Evolutionary conservation across 2,797 vertebrate species (phyloP).

Genomic region (Tragelaphus oryx): DNA sequence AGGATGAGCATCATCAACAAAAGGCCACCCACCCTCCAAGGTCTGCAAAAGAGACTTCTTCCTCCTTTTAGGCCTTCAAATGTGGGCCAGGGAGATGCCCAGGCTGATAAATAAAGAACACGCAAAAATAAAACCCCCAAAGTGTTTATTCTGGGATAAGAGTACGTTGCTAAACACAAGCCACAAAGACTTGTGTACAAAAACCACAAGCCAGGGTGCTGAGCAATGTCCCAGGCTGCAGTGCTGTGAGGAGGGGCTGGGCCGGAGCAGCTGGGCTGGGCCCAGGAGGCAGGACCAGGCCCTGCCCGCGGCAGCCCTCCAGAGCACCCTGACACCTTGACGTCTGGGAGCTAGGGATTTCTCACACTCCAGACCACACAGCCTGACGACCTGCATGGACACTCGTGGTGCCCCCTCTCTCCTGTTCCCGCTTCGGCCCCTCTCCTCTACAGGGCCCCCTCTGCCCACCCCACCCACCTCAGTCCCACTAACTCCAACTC

Average conservation of each 20-base stretch:
- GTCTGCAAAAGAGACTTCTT: neutral
- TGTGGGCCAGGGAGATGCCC: constrained; percentile 21
- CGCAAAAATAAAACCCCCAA: constrained; percentile 51
- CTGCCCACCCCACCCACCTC: too few species aligned
- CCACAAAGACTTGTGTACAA: constrained; percentile 66
- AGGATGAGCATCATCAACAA: neutral
- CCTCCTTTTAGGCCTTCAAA: neutral
- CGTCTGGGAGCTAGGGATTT: accelerated
- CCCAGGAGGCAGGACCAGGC: neutral
- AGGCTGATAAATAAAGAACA: constrained; percentile 9
- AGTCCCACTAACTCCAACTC: neutral
- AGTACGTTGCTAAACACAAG: constrained; percentile 68
- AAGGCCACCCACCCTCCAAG: neutral
- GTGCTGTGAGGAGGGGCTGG: neutral
- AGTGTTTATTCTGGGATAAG: constrained; percentile 68
- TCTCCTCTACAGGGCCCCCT: neutral
- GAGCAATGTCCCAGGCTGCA: constrained; percentile 67
- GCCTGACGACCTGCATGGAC: accelerated
- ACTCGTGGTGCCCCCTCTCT: accelerated
- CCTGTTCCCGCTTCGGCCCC: neutral
- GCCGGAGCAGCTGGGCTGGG: neutral
- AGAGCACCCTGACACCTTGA: neutral
- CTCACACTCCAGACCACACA: neutral
- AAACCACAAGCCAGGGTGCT: constrained; percentile 57
- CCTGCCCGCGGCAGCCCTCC: accelerated